A percentile compares a stretch with the other conserved stretches of the same genome.
Evolutionary conservation across 2,888 invertebrate genomes (phyloP).

Genomic region (Microctonus brassicae): DNA sequence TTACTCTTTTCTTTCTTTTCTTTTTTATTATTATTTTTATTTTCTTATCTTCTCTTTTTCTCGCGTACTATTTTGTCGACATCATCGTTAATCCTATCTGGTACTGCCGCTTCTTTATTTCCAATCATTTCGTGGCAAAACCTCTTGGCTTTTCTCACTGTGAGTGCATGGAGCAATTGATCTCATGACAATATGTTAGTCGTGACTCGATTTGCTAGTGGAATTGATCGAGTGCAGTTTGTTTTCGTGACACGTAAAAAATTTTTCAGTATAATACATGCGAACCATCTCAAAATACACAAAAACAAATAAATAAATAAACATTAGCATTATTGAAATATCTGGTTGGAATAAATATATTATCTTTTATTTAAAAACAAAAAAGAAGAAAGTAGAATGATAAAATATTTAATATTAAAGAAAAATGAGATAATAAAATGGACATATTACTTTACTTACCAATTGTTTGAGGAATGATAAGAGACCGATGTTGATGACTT

Average conservation of each 20-base stretch:
- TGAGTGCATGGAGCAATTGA: conserved; percentile 28
- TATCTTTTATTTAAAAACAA: too few species aligned
- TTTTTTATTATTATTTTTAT: not conserved
- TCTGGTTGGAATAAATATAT: not conserved
- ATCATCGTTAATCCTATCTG: conserved; percentile 35
- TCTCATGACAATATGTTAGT: conserved; percentile 24
- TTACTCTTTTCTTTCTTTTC: conserved; percentile 12
- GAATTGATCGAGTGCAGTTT: conserved; percentile 28
- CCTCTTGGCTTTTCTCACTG: conserved; percentile 21
- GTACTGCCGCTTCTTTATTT: conserved; percentile 27
- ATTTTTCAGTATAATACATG: conserved; percentile 3
- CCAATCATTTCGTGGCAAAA: conserved; percentile 14
- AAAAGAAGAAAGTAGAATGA: not conserved
- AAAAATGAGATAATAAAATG: not conserved
- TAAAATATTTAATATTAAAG: not conserved
- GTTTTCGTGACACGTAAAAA: conserved; percentile 31
- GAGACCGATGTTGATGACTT: conserved; percentile 94
- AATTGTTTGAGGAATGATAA: conserved; percentile 91
- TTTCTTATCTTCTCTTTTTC: not conserved
- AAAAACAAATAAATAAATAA: not conserved
- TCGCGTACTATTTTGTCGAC: not conserved
- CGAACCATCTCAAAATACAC: not conserved
- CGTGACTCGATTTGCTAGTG: conserved; percentile 28
- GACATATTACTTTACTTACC: conserved; percentile 73
- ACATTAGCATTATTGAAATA: not conserved